Base-by-base conservation (phyloP, 2,113 vertebrate species). In the Stigmatopora nigra region DNA sequence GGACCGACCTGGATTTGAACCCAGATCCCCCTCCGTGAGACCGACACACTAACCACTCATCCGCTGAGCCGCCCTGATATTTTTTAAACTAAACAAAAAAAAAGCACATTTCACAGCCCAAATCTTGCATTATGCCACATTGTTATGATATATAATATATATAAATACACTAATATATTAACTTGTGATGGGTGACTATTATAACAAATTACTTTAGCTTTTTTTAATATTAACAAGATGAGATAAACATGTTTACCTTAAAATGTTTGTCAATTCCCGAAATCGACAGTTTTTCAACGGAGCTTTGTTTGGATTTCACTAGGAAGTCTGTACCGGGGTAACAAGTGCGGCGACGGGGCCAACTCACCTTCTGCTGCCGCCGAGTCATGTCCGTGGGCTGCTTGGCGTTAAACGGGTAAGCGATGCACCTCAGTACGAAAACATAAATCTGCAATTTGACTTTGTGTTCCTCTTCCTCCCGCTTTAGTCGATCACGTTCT, bases 311-410 rank as follows among this genome's bases (percentile, higher is more conserved):
- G 41, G 12, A 14, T 8, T 1, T 35, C 8, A 1, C 19, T 36
- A n/a, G 25, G 38, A 10, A 41, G 38, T 41, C 38, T 7, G 5
- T 8, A 0, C 1, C 46, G 47, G 8, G 49, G 48, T 71, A 77
- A 78, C 83, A 88, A 84, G 82, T 82, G 81, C 71, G 61, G 35
- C 1, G 3, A 6, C n/a, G 51, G 57, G 38, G 36, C n/a, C 1
- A 44, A 64, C 89, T 87, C 82, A 95, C 94, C 94, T 96, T 96
- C 80, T 94, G 94, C 88, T 95, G 92, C 75, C 94, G 78, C 16
- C 93, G 84, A 83, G 93, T 90, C 94, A 95, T 95, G 82, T 95
- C 94, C 0, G 94, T 96, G 76, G 94, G 94, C 85, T 96, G 94
- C 82, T 95, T 95, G 78, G 94, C 94, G 70, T 93, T 96, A 78